phyloP scores from a whole-genome alignment of 2,113 vertebrate species.

The Lethenteron camtschaticum region DNA sequence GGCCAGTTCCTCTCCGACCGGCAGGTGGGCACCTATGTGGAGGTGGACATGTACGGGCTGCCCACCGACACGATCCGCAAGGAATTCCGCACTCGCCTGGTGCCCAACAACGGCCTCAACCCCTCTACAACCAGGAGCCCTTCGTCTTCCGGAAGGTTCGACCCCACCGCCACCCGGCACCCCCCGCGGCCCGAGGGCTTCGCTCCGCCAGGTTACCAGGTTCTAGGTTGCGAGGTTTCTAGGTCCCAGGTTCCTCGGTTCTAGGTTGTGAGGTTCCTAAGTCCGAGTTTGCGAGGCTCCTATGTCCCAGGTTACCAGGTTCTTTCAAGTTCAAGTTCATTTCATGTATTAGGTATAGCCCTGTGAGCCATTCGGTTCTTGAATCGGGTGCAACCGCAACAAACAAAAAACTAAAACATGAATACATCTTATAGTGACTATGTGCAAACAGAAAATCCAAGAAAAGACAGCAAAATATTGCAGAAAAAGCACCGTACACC shows the following conservation, averaged over 20 bases:
- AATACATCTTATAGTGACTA: too few species aligned
- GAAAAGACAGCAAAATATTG: too few species aligned
- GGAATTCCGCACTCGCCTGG: slow-evolving; percentile 83
- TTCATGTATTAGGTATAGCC: too few species aligned
- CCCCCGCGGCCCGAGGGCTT: too few species aligned
- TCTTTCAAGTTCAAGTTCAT: neutral
- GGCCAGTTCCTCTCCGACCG: slow-evolving; percentile 86
- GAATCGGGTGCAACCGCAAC: too few species aligned
- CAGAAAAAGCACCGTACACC: too few species aligned
- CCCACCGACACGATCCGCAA: slow-evolving; percentile 87
- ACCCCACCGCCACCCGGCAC: neutral
- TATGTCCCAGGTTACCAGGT: neutral
- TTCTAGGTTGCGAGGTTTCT: neutral
- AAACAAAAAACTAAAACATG: too few species aligned
- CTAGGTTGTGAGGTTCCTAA: neutral
- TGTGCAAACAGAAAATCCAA: too few species aligned
- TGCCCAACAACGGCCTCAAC: slow-evolving; percentile 75
- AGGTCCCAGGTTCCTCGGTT: neutral
- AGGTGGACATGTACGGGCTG: slow-evolving; percentile 90
- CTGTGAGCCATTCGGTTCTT: too few species aligned
- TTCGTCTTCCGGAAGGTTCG: slow-evolving; percentile 87
- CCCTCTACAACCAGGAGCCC: slow-evolving; percentile 83
- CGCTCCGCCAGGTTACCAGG: neutral
- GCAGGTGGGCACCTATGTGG: slow-evolving; percentile 78
- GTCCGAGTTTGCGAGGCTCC: neutral